Conservation (phyloP, 2,888 invertebrate species). For the Lydus trimaculatus region DNA sequence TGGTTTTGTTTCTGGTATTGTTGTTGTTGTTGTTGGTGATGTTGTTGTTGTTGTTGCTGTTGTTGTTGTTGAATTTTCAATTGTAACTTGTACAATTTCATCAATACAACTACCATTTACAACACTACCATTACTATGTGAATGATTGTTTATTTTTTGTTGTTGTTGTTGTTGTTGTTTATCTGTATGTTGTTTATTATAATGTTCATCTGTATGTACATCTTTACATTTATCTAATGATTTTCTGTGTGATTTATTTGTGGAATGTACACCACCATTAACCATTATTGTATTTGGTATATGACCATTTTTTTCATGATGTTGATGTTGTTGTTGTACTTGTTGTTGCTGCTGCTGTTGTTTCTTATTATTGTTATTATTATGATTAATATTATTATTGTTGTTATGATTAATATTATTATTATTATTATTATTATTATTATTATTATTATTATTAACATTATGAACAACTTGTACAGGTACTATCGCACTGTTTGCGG, state of each 20-base stretch:
- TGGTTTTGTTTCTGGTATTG: constrained; percentile 11
- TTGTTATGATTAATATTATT: constrained; percentile 42
- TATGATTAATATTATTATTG: constrained; percentile 41
- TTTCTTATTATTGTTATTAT: constrained; percentile 42
- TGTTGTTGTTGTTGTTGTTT: constrained; percentile 37
- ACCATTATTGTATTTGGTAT: constrained; percentile 56
- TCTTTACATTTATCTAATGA: constrained; percentile 53
- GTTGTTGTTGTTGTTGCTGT: constrained; percentile 15
- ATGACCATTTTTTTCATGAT: constrained; percentile 56
- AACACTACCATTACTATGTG: constrained; percentile 53
- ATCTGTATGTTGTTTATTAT: constrained; percentile 47
- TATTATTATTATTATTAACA: constrained; percentile 39
- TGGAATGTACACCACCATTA: constrained; percentile 49
- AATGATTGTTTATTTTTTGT: constrained; percentile 47
- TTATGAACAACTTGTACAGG: constrained; percentile 45
- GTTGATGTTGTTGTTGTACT: constrained; percentile 21
- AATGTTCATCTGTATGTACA: constrained; percentile 45
- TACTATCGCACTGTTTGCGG: constrained; percentile 37
- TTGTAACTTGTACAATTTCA: constrained; percentile 30
- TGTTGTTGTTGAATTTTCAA: constrained; percentile 14
- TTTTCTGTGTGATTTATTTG: constrained; percentile 65
- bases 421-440: constrained; percentile 40
- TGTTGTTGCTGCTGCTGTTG: too few relatives aligned
- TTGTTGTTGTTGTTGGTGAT: constrained; percentile 6
- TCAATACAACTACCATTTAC: constrained; percentile 44